phyloP scores from a whole-genome alignment of 2,113 vertebrate species.

The Burhinus oedicnemus region DNA sequence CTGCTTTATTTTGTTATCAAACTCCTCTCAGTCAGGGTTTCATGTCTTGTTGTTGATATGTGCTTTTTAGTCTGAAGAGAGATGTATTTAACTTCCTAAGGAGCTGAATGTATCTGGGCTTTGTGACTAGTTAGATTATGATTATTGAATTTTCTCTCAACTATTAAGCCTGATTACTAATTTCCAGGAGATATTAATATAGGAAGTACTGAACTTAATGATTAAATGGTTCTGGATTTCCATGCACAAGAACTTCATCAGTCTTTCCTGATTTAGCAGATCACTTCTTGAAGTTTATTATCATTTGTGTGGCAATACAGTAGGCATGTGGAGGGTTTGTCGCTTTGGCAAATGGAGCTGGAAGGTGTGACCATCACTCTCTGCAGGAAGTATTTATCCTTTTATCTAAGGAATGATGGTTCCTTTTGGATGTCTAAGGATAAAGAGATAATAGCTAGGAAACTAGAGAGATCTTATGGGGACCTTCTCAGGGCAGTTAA shows the following conservation, averaged over 20 bases:
- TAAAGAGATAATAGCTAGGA: neutral
- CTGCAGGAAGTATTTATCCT: neutral
- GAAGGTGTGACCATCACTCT: neutral
- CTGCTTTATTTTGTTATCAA: conserved; percentile 54
- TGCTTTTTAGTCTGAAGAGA: conserved; percentile 4
- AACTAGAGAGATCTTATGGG: neutral
- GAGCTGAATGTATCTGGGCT: neutral
- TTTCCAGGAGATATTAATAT: neutral
- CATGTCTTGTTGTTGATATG: neutral
- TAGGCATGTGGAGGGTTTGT: neutral
- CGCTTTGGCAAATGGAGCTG: neutral
- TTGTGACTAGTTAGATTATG: neutral
- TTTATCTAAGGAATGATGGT: neutral
- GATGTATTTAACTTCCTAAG: neutral
- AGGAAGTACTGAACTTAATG: neutral
- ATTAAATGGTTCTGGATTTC: neutral
- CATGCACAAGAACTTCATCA: neutral
- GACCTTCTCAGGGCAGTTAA: conserved; percentile 5
- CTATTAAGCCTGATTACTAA: neutral
- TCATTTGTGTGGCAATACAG: neutral
- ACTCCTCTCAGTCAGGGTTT: conserved; percentile 10
- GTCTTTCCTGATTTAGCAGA: neutral
- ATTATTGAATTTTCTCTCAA: neutral
- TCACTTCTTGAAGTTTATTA: neutral
- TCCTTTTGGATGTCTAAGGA: neutral